A percentile compares a stretch with the other conserved stretches of the same genome.
These are phyloP conservation scores for Tringa solitaria DNA, from an alignment of 2,113 vertebrate species.

Conservation along the genomic window DNA sequence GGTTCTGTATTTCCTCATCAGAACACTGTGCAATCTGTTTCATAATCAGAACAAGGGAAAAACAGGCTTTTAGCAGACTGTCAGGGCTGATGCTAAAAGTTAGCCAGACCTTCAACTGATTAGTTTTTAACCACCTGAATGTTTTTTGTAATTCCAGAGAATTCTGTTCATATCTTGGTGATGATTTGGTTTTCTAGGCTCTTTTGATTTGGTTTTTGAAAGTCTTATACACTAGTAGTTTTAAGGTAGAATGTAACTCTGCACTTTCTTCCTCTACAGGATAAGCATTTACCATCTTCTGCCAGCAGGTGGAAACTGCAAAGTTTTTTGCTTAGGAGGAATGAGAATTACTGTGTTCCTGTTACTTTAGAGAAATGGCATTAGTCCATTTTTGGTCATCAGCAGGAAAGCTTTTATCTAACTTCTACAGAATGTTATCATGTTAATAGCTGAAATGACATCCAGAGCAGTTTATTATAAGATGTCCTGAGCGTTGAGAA, in stretches of 20 bases:
- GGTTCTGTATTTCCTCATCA: constrained; percentile 41
- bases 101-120: not conserved
- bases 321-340: not conserved
- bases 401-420: not conserved
- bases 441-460: not conserved
- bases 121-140: not conserved
- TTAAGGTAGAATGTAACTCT: not conserved
- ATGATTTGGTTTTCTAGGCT: not conserved
- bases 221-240: not conserved
- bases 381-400: not conserved
- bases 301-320: constrained; percentile 44
- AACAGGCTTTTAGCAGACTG: not conserved
- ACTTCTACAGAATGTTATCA: not conserved
- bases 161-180: not conserved
- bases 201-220: not conserved
- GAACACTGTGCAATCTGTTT: constrained; percentile 41
- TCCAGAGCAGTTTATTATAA: not conserved
- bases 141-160: not conserved
- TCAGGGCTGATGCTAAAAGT: not conserved
- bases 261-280: not conserved
- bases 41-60: constrained; percentile 16
- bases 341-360: fast-evolving
- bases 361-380: not conserved
- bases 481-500: not conserved
- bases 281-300: not conserved